phyloP scores from a whole-genome alignment of 1,140 invertebrate genomes.

The Episyrphus balteatus region DNA sequence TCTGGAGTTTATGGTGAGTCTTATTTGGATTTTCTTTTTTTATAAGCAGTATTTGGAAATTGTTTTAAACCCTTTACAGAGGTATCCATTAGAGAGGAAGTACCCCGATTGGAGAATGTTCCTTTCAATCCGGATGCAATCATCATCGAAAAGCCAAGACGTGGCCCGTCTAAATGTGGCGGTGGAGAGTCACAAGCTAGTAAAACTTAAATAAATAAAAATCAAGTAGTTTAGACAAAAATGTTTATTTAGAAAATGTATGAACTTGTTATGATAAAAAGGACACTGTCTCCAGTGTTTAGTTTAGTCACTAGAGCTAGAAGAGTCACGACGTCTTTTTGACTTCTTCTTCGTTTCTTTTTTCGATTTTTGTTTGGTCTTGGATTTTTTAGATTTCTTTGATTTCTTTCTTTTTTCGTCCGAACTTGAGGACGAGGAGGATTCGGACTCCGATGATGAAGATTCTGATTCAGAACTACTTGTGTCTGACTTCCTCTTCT shows the following conservation, averaged over 20 bases:
- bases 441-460: constrained; percentile 2
- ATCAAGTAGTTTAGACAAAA: background rate
- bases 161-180: constrained; percentile 11
- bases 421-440: constrained; percentile 9
- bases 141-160: constrained; percentile 15
- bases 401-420: constrained; percentile 12
- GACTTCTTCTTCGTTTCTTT: constrained; percentile 13
- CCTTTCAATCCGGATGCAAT: constrained; percentile 26
- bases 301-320: background rate
- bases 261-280: background rate
- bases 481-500: constrained; percentile 11
- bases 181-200: constrained; percentile 13
- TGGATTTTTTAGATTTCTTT: constrained; percentile 10
- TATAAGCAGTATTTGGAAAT: constrained; percentile 14
- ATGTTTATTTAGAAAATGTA: constrained; percentile 4
- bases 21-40: background rate
- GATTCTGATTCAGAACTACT: constrained; percentile 12
- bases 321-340: constrained; percentile 15
- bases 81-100: constrained; percentile 25
- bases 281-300: background rate
- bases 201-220: constrained; percentile 15
- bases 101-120: constrained; percentile 27
- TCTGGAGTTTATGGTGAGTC: constrained; percentile 23
- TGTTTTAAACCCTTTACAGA: constrained; percentile 9
- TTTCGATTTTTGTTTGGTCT: constrained; percentile 17